Evolutionary conservation across 2,113 vertebrate species (phyloP), one percentile per base, ranked within the genome.

Genomic region (Agapornis roseicollis): DNA sequence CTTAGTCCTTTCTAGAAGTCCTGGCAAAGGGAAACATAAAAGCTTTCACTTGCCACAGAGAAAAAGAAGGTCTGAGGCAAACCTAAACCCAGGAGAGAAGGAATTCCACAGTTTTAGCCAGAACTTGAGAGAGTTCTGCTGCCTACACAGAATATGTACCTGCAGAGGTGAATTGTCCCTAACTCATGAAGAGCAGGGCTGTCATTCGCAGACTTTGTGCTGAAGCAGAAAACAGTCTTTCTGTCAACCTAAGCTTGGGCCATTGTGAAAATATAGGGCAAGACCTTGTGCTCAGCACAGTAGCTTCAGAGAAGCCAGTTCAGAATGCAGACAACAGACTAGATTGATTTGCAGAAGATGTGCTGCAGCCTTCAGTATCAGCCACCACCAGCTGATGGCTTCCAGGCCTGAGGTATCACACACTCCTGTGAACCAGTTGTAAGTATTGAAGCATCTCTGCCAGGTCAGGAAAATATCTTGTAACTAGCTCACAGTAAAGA

Each of bases 1-100:
- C 65, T 92, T 94, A 88, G 80, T 68, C 66, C 61, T 56, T n/a
- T 42, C 35, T 85, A 70, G 52, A 88, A 87, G 80, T 89, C 31
- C 25, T 35, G 65, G 28, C 2, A 4, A 66, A 70, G 44, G 44
- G 42, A 56, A 63, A 17, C 24, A 18, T 20, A 63, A 49, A 73
- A 83, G 14, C 49, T 39, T 80, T 73, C 15, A 9, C 9, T 25
- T 31, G 14, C 7, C 64, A 70, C 35, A 56, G 44, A 58, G 52
- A 25, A 78, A 47, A 18, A 77, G 68, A 63, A 41, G n/a, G 50
- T 76, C 68, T 65, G 46, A 49, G 69, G 35, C 35, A 80, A 58
- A 55, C 13, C 28, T 39, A 49, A 77, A 35, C 13, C 23, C 20
- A 39, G 50, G 14, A 80, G n/a, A 18, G 44, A 76, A 42, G 1